Evolutionary conservation across 2,797 vertebrate species (phyloP), one percentile per base, ranked within the genome.

Genomic region (Ceyx erithaca): DNA sequence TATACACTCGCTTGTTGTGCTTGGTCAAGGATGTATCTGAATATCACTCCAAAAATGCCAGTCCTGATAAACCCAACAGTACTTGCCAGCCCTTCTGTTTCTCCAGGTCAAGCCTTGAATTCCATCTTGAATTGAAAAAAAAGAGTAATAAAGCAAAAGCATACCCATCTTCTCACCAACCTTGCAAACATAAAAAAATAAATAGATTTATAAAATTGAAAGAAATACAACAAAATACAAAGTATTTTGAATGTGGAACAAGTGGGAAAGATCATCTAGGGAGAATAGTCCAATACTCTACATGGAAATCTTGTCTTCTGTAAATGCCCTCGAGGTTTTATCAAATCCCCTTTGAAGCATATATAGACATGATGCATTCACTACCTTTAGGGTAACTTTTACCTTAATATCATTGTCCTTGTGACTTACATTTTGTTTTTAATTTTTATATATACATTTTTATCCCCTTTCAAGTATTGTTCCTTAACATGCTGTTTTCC

Each of bases 401-500:
- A 46, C 14, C 58, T 88, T 91, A 21, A 80, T 77, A 48, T 92
- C 57, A 58, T 82, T 92, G 75, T 80, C 75, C 61, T 86, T 52
- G 35, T 68, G 57, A 80, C 78, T 94, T 82, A 58, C 8, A 30
- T 90, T 94, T 94, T 88, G 30, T 58, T 94, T 94, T 80, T 80
- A 55, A 62, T 68, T 89, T 96, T 88, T 84, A 71, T 80, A 85
- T 68, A 67, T 31, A 58, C 49, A 55, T 51, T 90, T 90, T 26
- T 71, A 30, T 70, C 28, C 23, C 21, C 68, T 92, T 96, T 93
- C 68, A 90, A 85, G 78, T 79, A 81, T 73, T 87, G 43, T 69
- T 89, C 71, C 43, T 78, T 85, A 77, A 58, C 30, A 41, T 33
- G 30, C 52, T 12, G 28, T 87, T 95, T 91, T 51, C 58, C 90